A percentile compares a stretch with the other conserved stretches of the same genome.
phyloP scores from a whole-genome alignment of 2,888 invertebrate genomes.

The Caenorhabditis japonica region DNA sequence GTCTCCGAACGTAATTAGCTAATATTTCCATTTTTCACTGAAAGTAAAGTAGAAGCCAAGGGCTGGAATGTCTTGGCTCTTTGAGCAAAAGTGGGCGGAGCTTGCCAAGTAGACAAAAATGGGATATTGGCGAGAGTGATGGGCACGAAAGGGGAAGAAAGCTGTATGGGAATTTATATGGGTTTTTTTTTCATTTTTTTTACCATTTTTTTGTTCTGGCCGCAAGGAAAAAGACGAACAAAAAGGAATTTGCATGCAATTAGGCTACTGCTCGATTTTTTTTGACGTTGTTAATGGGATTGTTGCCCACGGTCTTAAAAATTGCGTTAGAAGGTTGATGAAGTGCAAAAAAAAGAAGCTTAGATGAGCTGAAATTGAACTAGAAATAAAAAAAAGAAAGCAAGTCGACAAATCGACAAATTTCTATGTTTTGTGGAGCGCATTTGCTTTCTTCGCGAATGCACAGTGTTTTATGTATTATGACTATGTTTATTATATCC shows the following conservation, averaged over 20 bases:
- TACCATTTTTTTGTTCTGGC: neutral
- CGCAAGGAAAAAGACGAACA: slow-evolving; percentile 17
- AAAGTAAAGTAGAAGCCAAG: slow-evolving; percentile 10
- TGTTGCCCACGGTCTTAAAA: too few relatives aligned
- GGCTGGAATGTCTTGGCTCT: slow-evolving; percentile 24
- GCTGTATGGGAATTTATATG: slow-evolving; percentile 44
- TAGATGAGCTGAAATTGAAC: too few relatives aligned
- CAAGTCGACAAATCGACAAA: too few relatives aligned
- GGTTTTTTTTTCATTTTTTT: slow-evolving; percentile 27
- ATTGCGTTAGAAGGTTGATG: too few relatives aligned
- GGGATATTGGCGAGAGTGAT: neutral
- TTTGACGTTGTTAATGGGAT: slow-evolving; percentile 5
- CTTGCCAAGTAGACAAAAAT: slow-evolving; percentile 3
- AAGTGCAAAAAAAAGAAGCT: too few relatives aligned
- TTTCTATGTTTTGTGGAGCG: too few relatives aligned
- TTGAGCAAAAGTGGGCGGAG: slow-evolving; percentile 26
- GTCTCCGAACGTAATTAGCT: slow-evolving; percentile 43
- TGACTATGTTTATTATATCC: too few relatives aligned
- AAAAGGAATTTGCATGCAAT: slow-evolving; percentile 38
- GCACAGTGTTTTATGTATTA: too few relatives aligned
- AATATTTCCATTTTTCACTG: slow-evolving; percentile 39
- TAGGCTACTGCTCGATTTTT: slow-evolving; percentile 6
- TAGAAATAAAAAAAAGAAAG: too few relatives aligned
- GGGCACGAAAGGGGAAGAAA: slow-evolving; percentile 13
- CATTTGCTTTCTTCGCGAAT: too few relatives aligned